These are phyloP conservation scores for Heliconius erato DNA, from an alignment of 2,888 invertebrate species.

Conservation along the genomic window DNA sequence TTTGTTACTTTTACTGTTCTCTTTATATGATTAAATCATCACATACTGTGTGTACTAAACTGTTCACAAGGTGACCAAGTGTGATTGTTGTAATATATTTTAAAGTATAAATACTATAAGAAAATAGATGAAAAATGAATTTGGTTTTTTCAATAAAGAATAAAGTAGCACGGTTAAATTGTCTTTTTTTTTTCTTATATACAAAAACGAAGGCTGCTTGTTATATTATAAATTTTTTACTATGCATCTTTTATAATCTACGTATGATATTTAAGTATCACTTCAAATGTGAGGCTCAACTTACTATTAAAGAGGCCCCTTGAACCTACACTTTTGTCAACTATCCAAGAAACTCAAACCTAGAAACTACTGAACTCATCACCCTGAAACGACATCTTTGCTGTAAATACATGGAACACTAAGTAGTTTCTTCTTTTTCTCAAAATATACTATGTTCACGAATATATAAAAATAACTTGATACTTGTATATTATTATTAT, in stretches of 20 bases:
- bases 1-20: constrained; percentile 29
- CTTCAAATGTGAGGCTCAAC: too few species aligned
- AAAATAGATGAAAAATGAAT: constrained; percentile 10
- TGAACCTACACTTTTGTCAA: too few species aligned
- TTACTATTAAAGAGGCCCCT: too few species aligned
- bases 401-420: too few species aligned
- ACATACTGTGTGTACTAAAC: constrained; percentile 2
- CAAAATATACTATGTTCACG: neutral
- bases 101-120: constrained; percentile 29
- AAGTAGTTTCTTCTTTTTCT: too few species aligned
- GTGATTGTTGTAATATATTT: constrained; percentile 36
- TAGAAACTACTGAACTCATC: too few species aligned
- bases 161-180: constrained; percentile 9
- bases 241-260: neutral
- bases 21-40: constrained; percentile 28
- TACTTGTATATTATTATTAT: too few species aligned
- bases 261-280: too few species aligned
- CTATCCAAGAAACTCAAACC: too few species aligned
- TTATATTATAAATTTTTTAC: neutral
- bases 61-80: constrained; percentile 30
- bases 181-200: neutral
- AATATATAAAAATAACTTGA: neutral
- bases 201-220: neutral
- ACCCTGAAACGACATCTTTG: too few species aligned
- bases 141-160: constrained; percentile 17